Evolutionary conservation across 2,797 vertebrate species (phyloP).

Genomic region (Gallirallus australis): DNA sequence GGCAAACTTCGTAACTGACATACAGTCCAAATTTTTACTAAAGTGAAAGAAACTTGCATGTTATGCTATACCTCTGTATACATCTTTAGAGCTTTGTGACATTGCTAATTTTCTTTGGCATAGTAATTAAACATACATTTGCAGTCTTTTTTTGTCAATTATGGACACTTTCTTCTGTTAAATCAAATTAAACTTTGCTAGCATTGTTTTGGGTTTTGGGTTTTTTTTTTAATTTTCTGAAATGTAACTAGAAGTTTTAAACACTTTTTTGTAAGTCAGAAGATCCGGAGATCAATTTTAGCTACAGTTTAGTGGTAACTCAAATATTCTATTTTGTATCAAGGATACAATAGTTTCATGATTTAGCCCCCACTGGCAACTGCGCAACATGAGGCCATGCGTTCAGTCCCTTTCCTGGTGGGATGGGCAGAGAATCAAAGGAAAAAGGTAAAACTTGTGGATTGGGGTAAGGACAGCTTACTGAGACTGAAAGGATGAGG

Average conservation of each 20-base stretch:
- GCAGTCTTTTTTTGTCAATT: not conserved
- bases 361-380: too few relatives aligned
- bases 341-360: not conserved
- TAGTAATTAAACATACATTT: not conserved
- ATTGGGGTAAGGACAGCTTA: too few relatives aligned
- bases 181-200: not conserved
- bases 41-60: not conserved
- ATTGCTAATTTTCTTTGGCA: not conserved
- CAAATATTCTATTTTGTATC: not conserved
- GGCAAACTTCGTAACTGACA: not conserved
- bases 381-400: too few relatives aligned
- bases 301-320: not conserved
- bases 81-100: not conserved
- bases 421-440: too few relatives aligned
- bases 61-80: not conserved
- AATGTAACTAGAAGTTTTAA: not conserved
- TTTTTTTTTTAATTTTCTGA: not conserved
- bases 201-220: not conserved
- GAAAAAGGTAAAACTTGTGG: too few relatives aligned
- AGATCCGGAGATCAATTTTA: not conserved
- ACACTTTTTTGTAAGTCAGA: not conserved
- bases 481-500: too few relatives aligned
- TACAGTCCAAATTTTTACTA: not conserved
- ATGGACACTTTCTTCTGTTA: not conserved
- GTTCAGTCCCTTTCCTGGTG: too few relatives aligned